Percentiles rank a stretch among this genome's conserved stretches.
Conservation (phyloP, 2,113 vertebrate species). For the Ifrita kowaldi region DNA sequence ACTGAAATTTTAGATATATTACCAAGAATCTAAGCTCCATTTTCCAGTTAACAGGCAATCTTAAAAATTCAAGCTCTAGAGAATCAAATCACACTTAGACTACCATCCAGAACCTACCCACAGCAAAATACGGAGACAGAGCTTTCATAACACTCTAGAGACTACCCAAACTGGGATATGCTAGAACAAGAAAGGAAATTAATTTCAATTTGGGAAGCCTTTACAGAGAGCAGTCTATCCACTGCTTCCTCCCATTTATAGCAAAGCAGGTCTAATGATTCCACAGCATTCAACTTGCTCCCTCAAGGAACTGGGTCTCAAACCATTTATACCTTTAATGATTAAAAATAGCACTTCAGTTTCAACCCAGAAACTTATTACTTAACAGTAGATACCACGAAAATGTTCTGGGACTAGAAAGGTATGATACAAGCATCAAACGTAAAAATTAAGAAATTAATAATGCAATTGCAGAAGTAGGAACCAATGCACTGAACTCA, state of each 20-base stretch:
- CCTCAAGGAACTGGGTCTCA: conserved; percentile 39
- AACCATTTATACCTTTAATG: conserved; percentile 14
- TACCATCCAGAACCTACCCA: background rate
- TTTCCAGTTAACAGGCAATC: background rate
- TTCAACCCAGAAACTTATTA: conserved; percentile 20
- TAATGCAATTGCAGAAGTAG: background rate
- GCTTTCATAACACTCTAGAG: conserved; percentile 4
- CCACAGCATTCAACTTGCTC: background rate
- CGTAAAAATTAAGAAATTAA: conserved; percentile 25
- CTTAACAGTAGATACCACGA: background rate
- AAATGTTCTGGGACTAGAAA: conserved; percentile 1
- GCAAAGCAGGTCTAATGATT: conserved; percentile 10
- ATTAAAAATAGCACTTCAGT: conserved; percentile 38
- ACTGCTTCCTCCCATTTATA: background rate
- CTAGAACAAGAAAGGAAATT: conserved; percentile 36
- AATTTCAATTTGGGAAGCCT: conserved; percentile 9
- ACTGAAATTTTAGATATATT: background rate
- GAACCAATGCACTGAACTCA: background rate
- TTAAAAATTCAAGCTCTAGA: background rate
- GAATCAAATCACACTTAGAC: background rate
- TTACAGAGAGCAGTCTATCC: background rate
- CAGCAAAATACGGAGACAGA: background rate
- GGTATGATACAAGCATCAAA: background rate
- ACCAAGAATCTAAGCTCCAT: background rate
- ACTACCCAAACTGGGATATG: conserved; percentile 14